Evolutionary conservation across 1,140 invertebrate genomes (phyloP), one percentile per base, ranked within the genome.

Genomic region (Riptortus pedestris): DNA sequence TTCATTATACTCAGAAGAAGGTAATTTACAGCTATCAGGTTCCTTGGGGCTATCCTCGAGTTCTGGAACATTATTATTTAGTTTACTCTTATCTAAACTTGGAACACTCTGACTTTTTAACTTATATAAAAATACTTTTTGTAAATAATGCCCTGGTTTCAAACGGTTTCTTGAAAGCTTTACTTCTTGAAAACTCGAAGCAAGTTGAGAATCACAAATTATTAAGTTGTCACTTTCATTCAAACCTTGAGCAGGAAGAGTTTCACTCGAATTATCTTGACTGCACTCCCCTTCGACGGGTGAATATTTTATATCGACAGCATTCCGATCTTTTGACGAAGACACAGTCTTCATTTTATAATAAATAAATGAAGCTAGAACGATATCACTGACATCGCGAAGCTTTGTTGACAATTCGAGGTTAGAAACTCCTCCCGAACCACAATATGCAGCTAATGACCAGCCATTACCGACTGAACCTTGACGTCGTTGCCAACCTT

Each of bases 31-130:
- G 18, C 47, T 47, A 48, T 51, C n/a, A n/a, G 16, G 22, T 22
- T 61, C 60, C 7, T 47, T 31, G 7, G 22, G 3, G 11, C 18
- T n/a, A 7, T 26, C 62, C 27, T 63, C 33, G 29, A 20, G 48
- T 2, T 57, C 12, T 24, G n/a, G 11, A 60, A 27, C 27, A 31
- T 51, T 31, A 20, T 26, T n/a, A 27, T 47, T 51, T 16, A 61
- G 65, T 29, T 68, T 65, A 24, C 65, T 67, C 55, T 68, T 65
- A 12, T 65, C 52, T 31, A 67, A 67, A 24, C 52, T 68, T 9
- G 70, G 70, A 18, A 70, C 64, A 64, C 70, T 71, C 62, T 70
- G 68, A 58, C 68, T 69, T 60, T 65, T 68, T n/a, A 67, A 66
- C 27, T 70, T 69, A 20, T 68, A 48, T 0, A 70, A 60, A 52